A percentile compares a stretch with the other conserved stretches of the same genome.
phyloP scores from a whole-genome alignment of 2,888 invertebrate species.

The Physocephala rufipes region DNA sequence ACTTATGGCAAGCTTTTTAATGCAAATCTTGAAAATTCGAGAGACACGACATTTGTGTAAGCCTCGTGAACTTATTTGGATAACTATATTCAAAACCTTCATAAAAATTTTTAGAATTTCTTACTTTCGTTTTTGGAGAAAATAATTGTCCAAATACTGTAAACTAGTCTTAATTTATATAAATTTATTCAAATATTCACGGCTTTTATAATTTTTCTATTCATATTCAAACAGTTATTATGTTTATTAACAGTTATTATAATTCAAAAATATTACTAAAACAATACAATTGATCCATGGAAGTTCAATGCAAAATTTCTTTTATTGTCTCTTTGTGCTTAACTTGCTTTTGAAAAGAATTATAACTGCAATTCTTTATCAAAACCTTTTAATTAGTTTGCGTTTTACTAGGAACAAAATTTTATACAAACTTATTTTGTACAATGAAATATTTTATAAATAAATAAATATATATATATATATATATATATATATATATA shows the following conservation, averaged over 20 bases:
- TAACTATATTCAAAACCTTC: no score
- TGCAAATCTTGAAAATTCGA: no score
- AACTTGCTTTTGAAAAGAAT: slow-evolving; percentile 25
- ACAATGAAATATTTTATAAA: slow-evolving; percentile 29
- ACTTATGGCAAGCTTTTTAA: no score
- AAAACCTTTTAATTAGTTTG: background rate
- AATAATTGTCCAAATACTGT: no score
- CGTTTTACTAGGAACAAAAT: slow-evolving; percentile 18
- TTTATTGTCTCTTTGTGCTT: slow-evolving; percentile 48
- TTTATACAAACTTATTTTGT: background rate
- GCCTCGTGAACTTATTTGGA: no score
- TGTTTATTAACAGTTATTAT: no score
- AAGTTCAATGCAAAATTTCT: slow-evolving; percentile 34
- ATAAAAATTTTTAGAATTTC: no score
- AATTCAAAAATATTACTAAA: background rate
- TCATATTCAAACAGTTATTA: background rate
- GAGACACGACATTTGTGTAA: no score
- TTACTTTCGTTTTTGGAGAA: no score
- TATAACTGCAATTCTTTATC: background rate
- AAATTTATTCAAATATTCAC: background rate
- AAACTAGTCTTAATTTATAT: background rate
- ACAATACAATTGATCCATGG: slow-evolving; percentile 1
- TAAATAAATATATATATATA: background rate
- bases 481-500: no score
- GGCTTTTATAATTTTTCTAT: slow-evolving; percentile 8